These are phyloP conservation scores for Tetramorium alpestre DNA, from an alignment of 1,140 invertebrate species.

Conservation along the genomic window DNA sequence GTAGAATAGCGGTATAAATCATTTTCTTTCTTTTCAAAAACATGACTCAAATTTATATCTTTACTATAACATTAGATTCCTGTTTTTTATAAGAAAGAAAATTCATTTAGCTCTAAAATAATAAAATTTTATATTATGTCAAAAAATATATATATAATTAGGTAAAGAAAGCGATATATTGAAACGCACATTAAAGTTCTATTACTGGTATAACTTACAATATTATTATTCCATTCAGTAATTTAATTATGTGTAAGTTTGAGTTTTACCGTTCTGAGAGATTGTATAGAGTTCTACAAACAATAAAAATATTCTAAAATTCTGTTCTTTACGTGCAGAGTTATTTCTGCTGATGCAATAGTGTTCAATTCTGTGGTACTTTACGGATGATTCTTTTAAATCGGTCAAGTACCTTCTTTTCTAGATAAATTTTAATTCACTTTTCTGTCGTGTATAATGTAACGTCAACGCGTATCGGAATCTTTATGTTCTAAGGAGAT, in stretches of 20 bases:
- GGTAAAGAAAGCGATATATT: not conserved
- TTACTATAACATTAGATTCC: not conserved
- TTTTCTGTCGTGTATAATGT: not conserved
- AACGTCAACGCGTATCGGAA: not conserved
- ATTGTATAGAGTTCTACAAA: not conserved
- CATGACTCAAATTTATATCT: not conserved
- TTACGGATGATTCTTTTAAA: not conserved
- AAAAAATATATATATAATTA: constrained; percentile 15
- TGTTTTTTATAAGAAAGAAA: not conserved
- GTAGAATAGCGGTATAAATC: not conserved
- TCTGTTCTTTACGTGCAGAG: not conserved
- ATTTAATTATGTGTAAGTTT: not conserved
- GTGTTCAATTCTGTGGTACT: not conserved
- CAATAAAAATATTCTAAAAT: not conserved
- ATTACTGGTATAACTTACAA: not conserved
- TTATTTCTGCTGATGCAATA: not conserved
- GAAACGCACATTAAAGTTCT: not conserved
- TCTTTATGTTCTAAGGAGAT: not conserved
- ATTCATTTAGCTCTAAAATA: not conserved
- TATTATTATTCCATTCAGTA: not conserved
- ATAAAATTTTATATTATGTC: constrained; percentile 9
- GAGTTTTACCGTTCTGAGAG: not conserved
- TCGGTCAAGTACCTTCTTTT: not conserved
- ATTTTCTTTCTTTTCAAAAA: constrained; percentile 14
- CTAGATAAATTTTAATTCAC: not conserved